Percentiles rank a stretch among this genome's conserved stretches.
phyloP scores from a whole-genome alignment of 1,140 invertebrate species.

The Calephelis nemesis region DNA sequence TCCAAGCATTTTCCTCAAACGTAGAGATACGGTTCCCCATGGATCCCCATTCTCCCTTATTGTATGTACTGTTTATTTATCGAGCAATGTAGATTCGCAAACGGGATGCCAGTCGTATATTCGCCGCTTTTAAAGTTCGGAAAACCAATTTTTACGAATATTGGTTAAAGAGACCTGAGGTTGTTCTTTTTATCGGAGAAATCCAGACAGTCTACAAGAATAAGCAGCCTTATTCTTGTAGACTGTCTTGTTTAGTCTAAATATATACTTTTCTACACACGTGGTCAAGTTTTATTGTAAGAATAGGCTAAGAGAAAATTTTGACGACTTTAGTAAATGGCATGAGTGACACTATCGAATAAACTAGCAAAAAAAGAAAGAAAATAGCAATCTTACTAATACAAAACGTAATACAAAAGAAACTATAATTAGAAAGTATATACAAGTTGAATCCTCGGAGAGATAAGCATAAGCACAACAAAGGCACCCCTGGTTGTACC shows the following conservation, averaged over 20 bases:
- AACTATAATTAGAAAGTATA: too few species aligned
- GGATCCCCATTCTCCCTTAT: slow-evolving; percentile 44
- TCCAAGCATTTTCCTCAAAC: slow-evolving; percentile 57
- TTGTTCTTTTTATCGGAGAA: slow-evolving; percentile 34
- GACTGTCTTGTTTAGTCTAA: not conserved
- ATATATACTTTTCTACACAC: not conserved
- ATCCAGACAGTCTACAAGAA: slow-evolving; percentile 14
- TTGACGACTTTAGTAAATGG: too few species aligned
- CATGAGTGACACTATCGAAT: too few species aligned
- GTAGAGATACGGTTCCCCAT: slow-evolving; percentile 50
- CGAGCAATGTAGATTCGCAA: slow-evolving; percentile 48
- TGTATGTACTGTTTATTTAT: slow-evolving; percentile 59
- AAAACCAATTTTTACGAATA: slow-evolving; percentile 48
- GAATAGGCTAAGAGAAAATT: too few species aligned
- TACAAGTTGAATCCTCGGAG: too few species aligned
- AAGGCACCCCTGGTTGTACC: too few species aligned
- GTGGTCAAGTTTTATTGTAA: not conserved
- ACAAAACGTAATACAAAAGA: too few species aligned
- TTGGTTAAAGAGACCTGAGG: slow-evolving; percentile 37
- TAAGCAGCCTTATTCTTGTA: too few species aligned
- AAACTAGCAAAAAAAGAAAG: too few species aligned
- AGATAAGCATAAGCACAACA: too few species aligned
- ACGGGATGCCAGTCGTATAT: slow-evolving; percentile 44
- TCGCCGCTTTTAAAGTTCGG: slow-evolving; percentile 46
- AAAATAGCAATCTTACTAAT: too few species aligned